phyloP scores from a whole-genome alignment of 1,140 invertebrate genomes.

The Hycleus phaleratus region DNA sequence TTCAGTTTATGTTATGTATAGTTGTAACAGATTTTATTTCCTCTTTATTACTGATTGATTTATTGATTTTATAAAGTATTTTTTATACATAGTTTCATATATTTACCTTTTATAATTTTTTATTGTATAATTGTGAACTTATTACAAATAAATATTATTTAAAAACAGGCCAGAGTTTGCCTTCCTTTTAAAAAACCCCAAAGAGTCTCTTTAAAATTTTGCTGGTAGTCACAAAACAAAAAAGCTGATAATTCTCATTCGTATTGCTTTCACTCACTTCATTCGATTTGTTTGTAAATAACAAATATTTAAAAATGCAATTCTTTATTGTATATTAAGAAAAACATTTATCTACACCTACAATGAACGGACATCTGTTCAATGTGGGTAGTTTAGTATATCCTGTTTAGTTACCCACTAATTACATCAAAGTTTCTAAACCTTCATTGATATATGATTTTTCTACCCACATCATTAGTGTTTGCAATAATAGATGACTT shows the following conservation, averaged over 20 bases:
- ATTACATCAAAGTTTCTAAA: too few relatives aligned
- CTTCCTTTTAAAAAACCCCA: too few relatives aligned
- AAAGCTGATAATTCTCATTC: too few relatives aligned
- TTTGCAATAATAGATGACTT: too few relatives aligned
- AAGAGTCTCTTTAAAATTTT: too few relatives aligned
- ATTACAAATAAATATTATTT: conserved; percentile 22
- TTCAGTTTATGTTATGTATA: conserved; percentile 39
- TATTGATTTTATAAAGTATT: conserved; percentile 40
- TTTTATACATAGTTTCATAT: conserved; percentile 37
- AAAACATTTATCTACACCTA: neutral
- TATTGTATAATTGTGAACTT: conserved; percentile 24
- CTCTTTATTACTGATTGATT: conserved; percentile 33
- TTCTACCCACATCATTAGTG: too few relatives aligned
- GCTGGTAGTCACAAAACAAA: too few relatives aligned
- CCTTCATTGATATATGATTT: too few relatives aligned
- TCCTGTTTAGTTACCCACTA: neutral
- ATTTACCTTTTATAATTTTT: conserved; percentile 41
- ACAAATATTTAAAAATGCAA: too few relatives aligned
- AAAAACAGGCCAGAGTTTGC: neutral
- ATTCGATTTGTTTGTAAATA: too few relatives aligned
- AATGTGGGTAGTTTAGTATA: neutral
- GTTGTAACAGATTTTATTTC: conserved; percentile 40
- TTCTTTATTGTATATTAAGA: too few relatives aligned
- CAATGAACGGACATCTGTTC: neutral
- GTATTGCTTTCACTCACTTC: too few relatives aligned